A percentile compares a stretch with the other conserved stretches of the same genome.
Conservation (phyloP, 2,797 vertebrate genomes). For the Fistularia commersonii region DNA sequence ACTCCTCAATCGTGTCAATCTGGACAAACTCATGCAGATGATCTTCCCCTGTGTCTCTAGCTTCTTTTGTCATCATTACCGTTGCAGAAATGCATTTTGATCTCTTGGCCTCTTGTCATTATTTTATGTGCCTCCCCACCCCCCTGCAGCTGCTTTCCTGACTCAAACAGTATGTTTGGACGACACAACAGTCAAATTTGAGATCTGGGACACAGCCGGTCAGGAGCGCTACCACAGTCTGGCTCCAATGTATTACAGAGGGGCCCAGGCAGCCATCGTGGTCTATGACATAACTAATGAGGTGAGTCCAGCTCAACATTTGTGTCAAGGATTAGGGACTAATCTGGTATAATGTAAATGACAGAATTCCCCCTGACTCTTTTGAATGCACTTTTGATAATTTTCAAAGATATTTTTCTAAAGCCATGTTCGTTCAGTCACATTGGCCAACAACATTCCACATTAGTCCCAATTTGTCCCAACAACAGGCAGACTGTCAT, state of each 20-base stretch:
- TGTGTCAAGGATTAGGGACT: not conserved
- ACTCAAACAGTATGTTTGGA: constrained; percentile 99
- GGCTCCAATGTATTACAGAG: constrained; percentile 99
- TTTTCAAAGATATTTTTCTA: no score
- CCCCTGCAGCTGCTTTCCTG: constrained; percentile 91
- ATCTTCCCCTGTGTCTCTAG: no score
- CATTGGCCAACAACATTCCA: no score
- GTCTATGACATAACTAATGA: constrained; percentile 98
- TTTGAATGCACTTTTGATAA: no score
- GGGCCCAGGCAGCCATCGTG: constrained; percentile 98
- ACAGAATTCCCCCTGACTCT: no score
- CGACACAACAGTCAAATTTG: constrained; percentile 99
- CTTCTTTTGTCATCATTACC: no score
- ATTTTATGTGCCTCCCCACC: constrained; percentile 30
- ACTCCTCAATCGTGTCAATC: no score
- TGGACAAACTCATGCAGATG: no score
- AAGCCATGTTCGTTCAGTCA: no score
- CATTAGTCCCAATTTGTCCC: no score
- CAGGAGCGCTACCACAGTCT: constrained; percentile 98
- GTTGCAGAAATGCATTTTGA: no score
- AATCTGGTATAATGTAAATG: not conserved
- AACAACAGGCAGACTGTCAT: no score
- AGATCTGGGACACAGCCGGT: constrained; percentile 99
- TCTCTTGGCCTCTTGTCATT: not conserved
- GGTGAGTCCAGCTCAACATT: constrained; percentile 66